Evolutionary conservation across 2,113 vertebrate species (phyloP).

Genomic region (Cephalopholis sonnerati): DNA sequence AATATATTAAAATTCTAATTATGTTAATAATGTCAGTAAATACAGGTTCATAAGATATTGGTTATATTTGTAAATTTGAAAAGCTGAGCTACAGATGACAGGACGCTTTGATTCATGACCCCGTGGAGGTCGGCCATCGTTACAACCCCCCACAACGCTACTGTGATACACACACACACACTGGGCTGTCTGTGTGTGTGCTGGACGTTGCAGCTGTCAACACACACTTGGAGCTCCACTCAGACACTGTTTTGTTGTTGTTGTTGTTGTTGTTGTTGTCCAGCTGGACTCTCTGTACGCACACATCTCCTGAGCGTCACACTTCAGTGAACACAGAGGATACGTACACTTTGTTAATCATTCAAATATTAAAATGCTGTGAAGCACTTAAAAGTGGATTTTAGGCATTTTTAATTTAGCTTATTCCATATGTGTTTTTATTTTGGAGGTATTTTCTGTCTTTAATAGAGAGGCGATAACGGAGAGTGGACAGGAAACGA

Average conservation of each 20-base stretch:
- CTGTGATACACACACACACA: neutral
- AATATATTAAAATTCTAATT: neutral
- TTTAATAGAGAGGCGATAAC: too few relatives aligned
- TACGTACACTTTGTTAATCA: too few relatives aligned
- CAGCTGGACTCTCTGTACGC: neutral
- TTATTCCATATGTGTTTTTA: too few relatives aligned
- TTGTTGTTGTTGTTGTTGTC: constrained; percentile 6
- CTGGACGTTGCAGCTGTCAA: constrained; percentile 62
- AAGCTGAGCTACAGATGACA: constrained; percentile 6
- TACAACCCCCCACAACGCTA: too few relatives aligned
- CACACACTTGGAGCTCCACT: constrained; percentile 11
- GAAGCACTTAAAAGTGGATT: too few relatives aligned
- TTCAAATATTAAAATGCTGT: neutral
- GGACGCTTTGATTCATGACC: too few relatives aligned
- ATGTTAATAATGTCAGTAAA: neutral
- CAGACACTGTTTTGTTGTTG: neutral
- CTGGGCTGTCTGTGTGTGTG: neutral
- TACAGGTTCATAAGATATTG: too few relatives aligned
- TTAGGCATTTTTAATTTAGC: too few relatives aligned
- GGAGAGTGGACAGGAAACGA: too few relatives aligned
- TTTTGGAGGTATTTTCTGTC: too few relatives aligned
- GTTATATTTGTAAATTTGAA: too few relatives aligned
- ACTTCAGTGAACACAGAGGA: neutral
- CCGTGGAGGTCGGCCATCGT: neutral
- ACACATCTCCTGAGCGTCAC: neutral